Evolutionary conservation across 2,888 invertebrate species (phyloP).

Genomic region (Lasioglossum zephyrum): DNA sequence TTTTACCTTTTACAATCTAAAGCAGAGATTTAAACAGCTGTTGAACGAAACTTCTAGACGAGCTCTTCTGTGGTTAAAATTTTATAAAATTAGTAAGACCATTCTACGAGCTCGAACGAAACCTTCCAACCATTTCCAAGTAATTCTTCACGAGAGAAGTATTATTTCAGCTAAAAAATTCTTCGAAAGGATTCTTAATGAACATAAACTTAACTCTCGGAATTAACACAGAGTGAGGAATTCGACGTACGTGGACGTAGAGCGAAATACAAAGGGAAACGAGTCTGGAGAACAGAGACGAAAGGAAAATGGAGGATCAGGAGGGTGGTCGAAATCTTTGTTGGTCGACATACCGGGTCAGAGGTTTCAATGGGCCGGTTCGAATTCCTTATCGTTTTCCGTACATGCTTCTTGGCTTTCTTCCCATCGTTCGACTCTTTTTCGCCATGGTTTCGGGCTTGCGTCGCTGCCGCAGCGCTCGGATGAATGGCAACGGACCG

Average conservation of each 20-base stretch:
- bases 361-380: slow-evolving; percentile 77
- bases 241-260: background rate
- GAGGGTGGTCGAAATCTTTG: slow-evolving; percentile 70
- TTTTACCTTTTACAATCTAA: background rate
- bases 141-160: background rate
- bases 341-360: slow-evolving; percentile 79
- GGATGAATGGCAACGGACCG: background rate
- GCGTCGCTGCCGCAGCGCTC: slow-evolving; percentile 38
- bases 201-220: background rate
- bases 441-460: slow-evolving; percentile 62
- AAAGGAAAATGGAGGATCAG: background rate
- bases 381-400: slow-evolving; percentile 76
- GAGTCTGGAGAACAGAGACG: background rate
- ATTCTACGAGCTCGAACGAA: background rate
- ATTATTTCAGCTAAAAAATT: background rate
- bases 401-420: slow-evolving; percentile 72
- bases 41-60: background rate
- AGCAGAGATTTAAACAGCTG: background rate
- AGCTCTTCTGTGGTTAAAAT: background rate
- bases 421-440: slow-evolving; percentile 63
- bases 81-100: background rate
- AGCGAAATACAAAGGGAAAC: background rate
- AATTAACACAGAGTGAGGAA: background rate
- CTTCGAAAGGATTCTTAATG: background rate
- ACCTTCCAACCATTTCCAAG: background rate